Conservation (phyloP, 2,797 vertebrate genomes). For the Cynodonichthys magdalenae region DNA sequence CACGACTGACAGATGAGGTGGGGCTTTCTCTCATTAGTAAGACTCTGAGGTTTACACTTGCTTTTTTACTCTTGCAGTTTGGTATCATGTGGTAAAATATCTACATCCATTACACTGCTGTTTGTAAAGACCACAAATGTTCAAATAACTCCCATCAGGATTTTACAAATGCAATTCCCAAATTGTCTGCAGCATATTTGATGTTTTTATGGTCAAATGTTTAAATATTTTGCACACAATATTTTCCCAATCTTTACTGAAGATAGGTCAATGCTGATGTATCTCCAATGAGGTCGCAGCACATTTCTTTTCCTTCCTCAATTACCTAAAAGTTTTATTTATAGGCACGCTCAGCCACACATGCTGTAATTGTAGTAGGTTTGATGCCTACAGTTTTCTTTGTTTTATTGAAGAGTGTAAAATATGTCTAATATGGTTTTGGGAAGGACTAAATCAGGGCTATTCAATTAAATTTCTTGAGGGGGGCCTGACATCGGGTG, state of each 20-base stretch:
- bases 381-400: not conserved
- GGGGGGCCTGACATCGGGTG: too few species aligned
- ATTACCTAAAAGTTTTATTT: not conserved
- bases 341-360: not conserved
- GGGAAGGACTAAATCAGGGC: too few species aligned
- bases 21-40: not conserved
- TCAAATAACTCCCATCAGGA: not conserved
- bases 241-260: not conserved
- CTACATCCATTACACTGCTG: not conserved
- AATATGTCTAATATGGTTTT: conserved; percentile 14
- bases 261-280: not conserved
- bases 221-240: not conserved
- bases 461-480: too few species aligned
- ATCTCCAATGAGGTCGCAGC: not conserved
- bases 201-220: not conserved
- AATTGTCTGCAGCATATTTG: too few species aligned
- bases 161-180: too few species aligned
- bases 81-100: not conserved
- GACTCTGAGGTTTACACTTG: not conserved
- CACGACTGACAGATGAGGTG: not conserved
- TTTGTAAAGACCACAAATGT: not conserved
- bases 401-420: conserved; percentile 4
- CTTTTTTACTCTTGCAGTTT: not conserved
- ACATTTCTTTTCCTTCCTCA: not conserved
- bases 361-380: not conserved